These are phyloP conservation scores for Ibidorhyncha struthersii DNA, from an alignment of 2,113 vertebrate species.

Conservation along the genomic window DNA sequence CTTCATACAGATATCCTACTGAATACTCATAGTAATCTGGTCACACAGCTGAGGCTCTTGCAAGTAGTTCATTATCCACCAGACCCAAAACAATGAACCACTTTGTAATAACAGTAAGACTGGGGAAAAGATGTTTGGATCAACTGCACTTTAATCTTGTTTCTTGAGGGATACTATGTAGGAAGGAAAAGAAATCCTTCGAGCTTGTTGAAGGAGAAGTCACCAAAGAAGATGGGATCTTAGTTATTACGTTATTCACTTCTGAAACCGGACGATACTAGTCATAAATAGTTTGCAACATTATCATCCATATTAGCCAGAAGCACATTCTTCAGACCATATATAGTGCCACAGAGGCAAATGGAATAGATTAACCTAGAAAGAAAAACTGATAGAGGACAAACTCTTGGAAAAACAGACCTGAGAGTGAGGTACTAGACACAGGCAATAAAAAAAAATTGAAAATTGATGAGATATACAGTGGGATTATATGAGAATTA, in stretches of 20 bases:
- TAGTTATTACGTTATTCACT: neutral
- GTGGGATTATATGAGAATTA: neutral
- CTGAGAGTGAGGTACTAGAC: neutral
- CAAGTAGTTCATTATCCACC: neutral
- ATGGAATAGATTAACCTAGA: neutral
- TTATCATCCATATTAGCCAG: neutral
- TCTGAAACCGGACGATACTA: neutral
- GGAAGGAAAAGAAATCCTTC: neutral
- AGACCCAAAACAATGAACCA: neutral
- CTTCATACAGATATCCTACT: neutral
- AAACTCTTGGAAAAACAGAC: neutral
- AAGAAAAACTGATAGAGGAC: neutral
- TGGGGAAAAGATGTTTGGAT: neutral
- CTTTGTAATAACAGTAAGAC: neutral
- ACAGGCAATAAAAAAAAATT: neutral
- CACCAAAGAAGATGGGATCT: neutral
- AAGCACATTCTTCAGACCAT: neutral
- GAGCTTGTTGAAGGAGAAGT: neutral
- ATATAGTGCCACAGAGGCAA: neutral
- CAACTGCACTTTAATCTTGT: neutral
- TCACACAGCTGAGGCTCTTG: neutral
- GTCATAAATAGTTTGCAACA: neutral
- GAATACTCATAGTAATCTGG: neutral
- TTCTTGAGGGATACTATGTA: neutral
- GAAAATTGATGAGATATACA: neutral